These are phyloP conservation scores for Abrostola triplasia DNA, from an alignment of 2,888 invertebrate genomes.

Conservation along the genomic window DNA sequence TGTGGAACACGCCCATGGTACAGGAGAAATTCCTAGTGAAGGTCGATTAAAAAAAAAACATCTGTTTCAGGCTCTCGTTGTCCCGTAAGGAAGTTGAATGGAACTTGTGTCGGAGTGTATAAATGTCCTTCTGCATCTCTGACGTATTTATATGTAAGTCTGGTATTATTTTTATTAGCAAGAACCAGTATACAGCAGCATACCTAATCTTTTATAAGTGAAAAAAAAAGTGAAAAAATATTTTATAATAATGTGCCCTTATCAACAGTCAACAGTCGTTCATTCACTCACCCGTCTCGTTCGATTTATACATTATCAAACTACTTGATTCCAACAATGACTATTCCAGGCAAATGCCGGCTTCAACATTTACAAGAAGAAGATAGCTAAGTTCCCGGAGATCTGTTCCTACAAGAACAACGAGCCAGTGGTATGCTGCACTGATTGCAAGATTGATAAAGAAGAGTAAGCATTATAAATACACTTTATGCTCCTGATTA, in stretches of 20 bases:
- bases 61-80: constrained; percentile 12
- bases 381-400: constrained; percentile 6
- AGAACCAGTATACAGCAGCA: too few relatives aligned
- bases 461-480: neutral
- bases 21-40: too few relatives aligned
- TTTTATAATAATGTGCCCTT: too few relatives aligned
- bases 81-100: neutral
- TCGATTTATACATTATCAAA: too few relatives aligned
- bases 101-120: constrained; percentile 9
- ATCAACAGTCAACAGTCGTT: too few relatives aligned
- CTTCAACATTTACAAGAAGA: neutral
- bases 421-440: constrained; percentile 20
- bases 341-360: constrained; percentile 9
- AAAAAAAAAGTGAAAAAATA: too few relatives aligned
- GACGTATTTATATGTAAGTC: constrained; percentile 17
- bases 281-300: too few relatives aligned
- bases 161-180: neutral
- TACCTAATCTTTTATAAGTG: too few relatives aligned
- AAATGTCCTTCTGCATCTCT: constrained; percentile 8
- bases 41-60: too few relatives aligned
- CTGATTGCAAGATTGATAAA: constrained; percentile 4
- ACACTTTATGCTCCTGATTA: neutral
- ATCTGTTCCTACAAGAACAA: constrained; percentile 14
- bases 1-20: too few relatives aligned
- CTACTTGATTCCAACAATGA: too few relatives aligned